These are phyloP conservation scores for Laticauda colubrina DNA, from an alignment of 2,113 vertebrate species.

Conservation along the genomic window DNA sequence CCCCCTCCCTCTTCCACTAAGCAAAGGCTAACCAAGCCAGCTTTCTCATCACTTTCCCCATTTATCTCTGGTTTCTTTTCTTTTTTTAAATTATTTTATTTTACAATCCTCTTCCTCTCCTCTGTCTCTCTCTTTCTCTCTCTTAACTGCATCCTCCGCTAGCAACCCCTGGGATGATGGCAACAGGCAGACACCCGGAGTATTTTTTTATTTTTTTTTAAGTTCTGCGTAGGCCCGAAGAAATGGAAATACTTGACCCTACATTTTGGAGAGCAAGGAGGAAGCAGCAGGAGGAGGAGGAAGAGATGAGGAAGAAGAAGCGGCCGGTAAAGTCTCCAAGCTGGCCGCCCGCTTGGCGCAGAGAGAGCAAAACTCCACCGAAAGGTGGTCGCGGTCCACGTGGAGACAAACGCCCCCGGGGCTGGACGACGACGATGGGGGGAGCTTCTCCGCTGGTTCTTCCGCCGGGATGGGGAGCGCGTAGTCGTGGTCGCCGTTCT, in stretches of 20 bases:
- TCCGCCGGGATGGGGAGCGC: conserved; percentile 54
- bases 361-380: conserved; percentile 96
- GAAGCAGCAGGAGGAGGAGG: conserved; percentile 38
- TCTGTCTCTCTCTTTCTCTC: background rate
- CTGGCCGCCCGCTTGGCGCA: conserved; percentile 84
- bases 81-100: background rate
- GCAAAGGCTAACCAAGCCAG: background rate
- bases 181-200: background rate
- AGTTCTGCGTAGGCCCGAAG: conserved; percentile 20
- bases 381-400: conserved; percentile 94
- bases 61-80: conserved; percentile 18
- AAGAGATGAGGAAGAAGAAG: background rate
- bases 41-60: background rate
- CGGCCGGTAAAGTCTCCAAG: background rate
- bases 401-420: conserved; percentile 91
- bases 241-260: conserved; percentile 88
- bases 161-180: conserved; percentile 43
- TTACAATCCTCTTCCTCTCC: background rate
- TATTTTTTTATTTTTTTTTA: background rate
- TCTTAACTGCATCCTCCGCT: conserved; percentile 60
- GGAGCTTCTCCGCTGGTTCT: conserved; percentile 58
- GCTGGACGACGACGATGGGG: conserved; percentile 70
- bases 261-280: conserved; percentile 85
- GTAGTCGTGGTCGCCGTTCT: conserved; percentile 80
- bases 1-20: background rate